Evolutionary conservation across 1,140 invertebrate genomes (phyloP).

Genomic region (Cotesia chilonis): DNA sequence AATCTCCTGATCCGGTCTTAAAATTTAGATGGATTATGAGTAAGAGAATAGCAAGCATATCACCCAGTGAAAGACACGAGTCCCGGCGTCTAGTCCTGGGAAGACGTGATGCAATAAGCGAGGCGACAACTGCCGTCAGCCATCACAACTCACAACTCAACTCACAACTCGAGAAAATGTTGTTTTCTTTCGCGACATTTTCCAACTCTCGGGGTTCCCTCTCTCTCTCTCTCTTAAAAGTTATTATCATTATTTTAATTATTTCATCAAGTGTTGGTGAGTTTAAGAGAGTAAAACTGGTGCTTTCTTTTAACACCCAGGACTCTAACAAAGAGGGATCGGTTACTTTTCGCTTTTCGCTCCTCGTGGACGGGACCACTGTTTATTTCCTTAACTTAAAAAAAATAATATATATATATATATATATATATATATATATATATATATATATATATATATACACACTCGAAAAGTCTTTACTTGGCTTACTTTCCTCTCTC

Average conservation of each 20-base stretch:
- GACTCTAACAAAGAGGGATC: conserved; percentile 65
- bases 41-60: conserved; percentile 41
- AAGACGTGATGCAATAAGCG: conserved; percentile 28
- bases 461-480: no score
- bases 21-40: conserved; percentile 67
- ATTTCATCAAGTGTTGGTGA: conserved; percentile 16
- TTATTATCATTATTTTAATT: conserved; percentile 54
- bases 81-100: background rate
- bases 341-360: conserved; percentile 38
- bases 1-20: conserved; percentile 59
- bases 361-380: conserved; percentile 54
- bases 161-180: conserved; percentile 5
- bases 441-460: no score
- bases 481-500: no score
- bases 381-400: conserved; percentile 60
- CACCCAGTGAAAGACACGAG: background rate
- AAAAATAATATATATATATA: no score
- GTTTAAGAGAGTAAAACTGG: background rate
- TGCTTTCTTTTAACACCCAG: conserved; percentile 10
- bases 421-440: no score
- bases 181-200: conserved; percentile 8
- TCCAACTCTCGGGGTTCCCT: conserved; percentile 3
- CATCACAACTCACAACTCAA: background rate
- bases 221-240: conserved; percentile 51
- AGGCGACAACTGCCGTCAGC: conserved; percentile 13